Evolutionary conservation across 2,888 invertebrate species (phyloP), one percentile per base, ranked within the genome.

Genomic region (Eucriotettix oculatus): DNA sequence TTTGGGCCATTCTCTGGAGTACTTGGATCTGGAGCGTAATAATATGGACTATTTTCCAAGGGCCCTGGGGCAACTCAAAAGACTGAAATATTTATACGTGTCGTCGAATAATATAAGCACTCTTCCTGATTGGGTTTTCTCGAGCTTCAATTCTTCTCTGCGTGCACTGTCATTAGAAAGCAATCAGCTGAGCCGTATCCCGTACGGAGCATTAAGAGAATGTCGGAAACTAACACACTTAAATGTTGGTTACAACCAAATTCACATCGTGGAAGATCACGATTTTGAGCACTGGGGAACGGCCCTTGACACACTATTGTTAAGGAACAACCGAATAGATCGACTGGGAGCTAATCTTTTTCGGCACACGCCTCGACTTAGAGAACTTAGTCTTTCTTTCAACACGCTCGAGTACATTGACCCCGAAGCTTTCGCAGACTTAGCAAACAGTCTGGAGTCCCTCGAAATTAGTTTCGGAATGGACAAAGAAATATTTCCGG

Each of bases 301-400:
- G 16, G 67, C 68, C 42, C 64, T 73, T 54, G 69, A 69, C 57
- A 71, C 71, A 12, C 65, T 73, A 52, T 67, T 72, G 42, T 67
- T 73, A 41, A 64, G 71, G 16, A 71, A 70, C 64, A 73, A 73
- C 64, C 66, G 66, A 29, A 69, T 73, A 41, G 65, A 65, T n/a
- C 63, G 62, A 9, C 66, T 73, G 3, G 67, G 67, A 9, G 66
- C 67, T 1, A 67, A 69, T 57, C 67, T 73, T 5, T 71, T 76
- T 61, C 64, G 67, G 55, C 68, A 68, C 43, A 67, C 74, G 10
- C 69, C 71, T 10, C 70, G 70, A 57, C 68, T 78, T 41, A 69
- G 73, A 17, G 74, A 76, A 63, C 66, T 78, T 16, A 73, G 73
- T 64, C 67, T 78, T 52, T 74, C 75, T 56, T 73, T 75, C 64